Evolutionary conservation across 2,797 vertebrate species (phyloP), one percentile per base, ranked within the genome.

Genomic region (Mareca penelope): DNA sequence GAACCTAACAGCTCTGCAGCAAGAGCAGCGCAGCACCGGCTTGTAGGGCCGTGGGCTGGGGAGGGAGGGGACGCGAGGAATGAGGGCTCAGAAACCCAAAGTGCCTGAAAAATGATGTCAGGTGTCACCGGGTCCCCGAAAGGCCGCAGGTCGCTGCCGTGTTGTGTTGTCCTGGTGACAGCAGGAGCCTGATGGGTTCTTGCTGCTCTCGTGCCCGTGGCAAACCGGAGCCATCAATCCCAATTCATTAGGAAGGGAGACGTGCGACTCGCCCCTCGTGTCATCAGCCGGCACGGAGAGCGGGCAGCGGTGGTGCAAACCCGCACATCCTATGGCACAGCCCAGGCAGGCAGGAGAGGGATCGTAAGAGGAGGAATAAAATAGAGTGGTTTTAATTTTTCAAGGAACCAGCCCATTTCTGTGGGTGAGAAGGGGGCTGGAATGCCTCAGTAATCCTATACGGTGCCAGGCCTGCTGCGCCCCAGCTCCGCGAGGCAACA

Each of bases 381-480:
- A 52, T 10, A 24, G 79, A 94, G 40, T 57, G 61, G 77, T 22
- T 93, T 85, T 67, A 48, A 68, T 93, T 91, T 91, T 85, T 82
- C 71, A 86, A 80, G 73, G 86, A 86, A 89, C 64, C 90, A 89
- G 90, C 85, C 56, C 52, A 10, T 79, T 94, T 60, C 93, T 76
- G 75, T 6, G 77, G 96, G 88, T 86, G 90, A 84, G 80, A 93
- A 90, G 1, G 4, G 81, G 80, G 61, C 90, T 95, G 96, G 94
- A 92, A 96, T 85, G 71, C 93, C 92, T 87, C n/a, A 90, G 96
- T 86, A 92, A 96, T 22, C 70, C 73, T 92, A 85, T 80, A 12
- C 37, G 5, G 93, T 90, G 90, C 94, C 95, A 95, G 91, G 79
- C 68, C 57, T 83, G 77, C 77, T 79, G 80, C 7, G 8, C 22